These are phyloP conservation scores for Hafferia zeledoni DNA, from an alignment of 2,797 vertebrate species.

Conservation along the genomic window DNA sequence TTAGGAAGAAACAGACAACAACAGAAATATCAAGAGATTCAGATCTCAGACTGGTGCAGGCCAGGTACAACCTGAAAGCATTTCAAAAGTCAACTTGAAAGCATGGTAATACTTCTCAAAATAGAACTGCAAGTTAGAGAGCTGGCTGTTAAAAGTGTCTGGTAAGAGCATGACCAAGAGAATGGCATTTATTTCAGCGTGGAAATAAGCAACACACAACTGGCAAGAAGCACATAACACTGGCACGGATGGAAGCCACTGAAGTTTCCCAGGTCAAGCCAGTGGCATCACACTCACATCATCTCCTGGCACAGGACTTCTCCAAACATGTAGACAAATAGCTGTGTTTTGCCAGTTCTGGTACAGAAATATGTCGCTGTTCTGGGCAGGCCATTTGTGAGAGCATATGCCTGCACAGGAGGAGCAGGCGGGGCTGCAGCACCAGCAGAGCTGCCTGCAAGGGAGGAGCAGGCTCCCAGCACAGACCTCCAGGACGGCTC, in stretches of 20 bases:
- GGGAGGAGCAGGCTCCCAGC: not conserved
- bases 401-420: not conserved
- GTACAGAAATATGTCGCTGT: rapidly evolving
- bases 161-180: not conserved
- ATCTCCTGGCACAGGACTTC: not conserved
- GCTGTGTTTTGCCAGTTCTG: not conserved
- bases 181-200: not conserved
- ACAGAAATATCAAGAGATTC: not conserved
- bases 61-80: not conserved
- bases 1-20: not conserved
- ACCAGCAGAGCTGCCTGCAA: not conserved
- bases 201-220: not conserved
- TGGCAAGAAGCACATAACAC: not conserved
- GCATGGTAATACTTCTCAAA: not conserved
- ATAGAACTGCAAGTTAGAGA: not conserved
- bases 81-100: not conserved
- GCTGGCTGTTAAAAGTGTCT: not conserved
- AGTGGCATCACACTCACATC: not conserved
- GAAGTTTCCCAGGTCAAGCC: not conserved
- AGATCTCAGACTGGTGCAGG: not conserved
- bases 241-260: not conserved
- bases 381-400: not conserved
- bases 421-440: not conserved
- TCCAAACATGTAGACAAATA: not conserved
- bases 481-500: not conserved